phyloP scores from a whole-genome alignment of 1,140 invertebrate species.

The Drosophila rhopaloa region DNA sequence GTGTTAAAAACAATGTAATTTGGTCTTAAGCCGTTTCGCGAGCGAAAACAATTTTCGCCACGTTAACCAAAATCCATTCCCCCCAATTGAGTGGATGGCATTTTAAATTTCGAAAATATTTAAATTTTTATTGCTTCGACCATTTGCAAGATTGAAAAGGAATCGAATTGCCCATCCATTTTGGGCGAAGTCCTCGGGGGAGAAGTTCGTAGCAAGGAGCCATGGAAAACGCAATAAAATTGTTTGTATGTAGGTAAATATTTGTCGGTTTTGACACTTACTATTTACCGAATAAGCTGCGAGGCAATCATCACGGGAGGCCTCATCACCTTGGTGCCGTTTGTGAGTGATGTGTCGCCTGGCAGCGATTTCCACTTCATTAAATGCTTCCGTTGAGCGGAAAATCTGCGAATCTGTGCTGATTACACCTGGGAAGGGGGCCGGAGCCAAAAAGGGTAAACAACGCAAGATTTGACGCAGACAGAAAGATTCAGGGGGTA shows the following conservation, averaged over 20 bases:
- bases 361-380: constrained; percentile 74
- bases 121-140: constrained; percentile 75
- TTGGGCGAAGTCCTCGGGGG: constrained; percentile 6
- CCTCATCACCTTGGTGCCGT: constrained; percentile 34
- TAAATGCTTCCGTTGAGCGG: constrained; percentile 73
- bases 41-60: constrained; percentile 49
- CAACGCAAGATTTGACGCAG: constrained; percentile 15
- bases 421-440: constrained; percentile 43
- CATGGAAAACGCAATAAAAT: constrained; percentile 52
- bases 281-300: constrained; percentile 58
- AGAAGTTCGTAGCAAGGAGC: background rate
- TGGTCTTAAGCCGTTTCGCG: constrained; percentile 64
- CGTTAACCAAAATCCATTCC: constrained; percentile 49
- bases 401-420: constrained; percentile 67
- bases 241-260: constrained; percentile 67
- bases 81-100: constrained; percentile 30
- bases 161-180: constrained; percentile 37
- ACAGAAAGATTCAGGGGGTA: background rate
- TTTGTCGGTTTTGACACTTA: constrained; percentile 71
- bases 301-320: constrained; percentile 38
- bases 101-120: constrained; percentile 78
- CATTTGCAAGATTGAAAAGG: constrained; percentile 73
- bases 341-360: constrained; percentile 46
- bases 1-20: constrained; percentile 82
- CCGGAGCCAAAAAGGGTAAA: constrained; percentile 45